A percentile compares a stretch with the other conserved stretches of the same genome.
phyloP scores from a whole-genome alignment of 1,140 invertebrate genomes.

The Drosophila persimilis region DNA sequence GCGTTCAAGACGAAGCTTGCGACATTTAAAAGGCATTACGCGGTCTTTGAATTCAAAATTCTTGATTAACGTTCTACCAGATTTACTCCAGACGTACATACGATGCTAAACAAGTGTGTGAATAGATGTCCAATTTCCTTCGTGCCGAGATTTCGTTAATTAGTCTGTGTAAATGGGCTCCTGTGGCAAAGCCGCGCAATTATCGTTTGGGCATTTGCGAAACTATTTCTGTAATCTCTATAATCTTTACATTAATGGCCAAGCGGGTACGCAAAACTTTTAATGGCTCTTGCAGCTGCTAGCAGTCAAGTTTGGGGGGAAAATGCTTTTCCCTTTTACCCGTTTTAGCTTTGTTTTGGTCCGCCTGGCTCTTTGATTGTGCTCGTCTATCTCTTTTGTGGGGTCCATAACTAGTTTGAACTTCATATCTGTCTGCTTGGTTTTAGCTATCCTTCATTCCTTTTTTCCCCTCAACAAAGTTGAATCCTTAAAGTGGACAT shows the following conservation, averaged over 20 bases:
- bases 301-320: constrained; percentile 60
- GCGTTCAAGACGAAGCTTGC: too few species aligned
- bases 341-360: constrained; percentile 57
- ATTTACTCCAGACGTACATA: too few species aligned
- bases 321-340: constrained; percentile 47
- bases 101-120: too few species aligned
- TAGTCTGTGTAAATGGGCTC: constrained; percentile 19
- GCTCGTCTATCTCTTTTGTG: constrained; percentile 48
- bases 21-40: too few species aligned
- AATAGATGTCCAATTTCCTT: background rate
- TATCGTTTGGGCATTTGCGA: constrained; percentile 63
- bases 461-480: constrained; percentile 20
- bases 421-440: constrained; percentile 64
- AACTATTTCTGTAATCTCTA: constrained; percentile 72
- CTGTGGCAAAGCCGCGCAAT: constrained; percentile 50
- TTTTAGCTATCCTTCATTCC: constrained; percentile 47
- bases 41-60: background rate
- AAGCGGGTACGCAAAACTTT: constrained; percentile 66
- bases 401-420: constrained; percentile 78
- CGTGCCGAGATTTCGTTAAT: constrained; percentile 33
- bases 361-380: constrained; percentile 35
- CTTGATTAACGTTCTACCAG: background rate
- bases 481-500: constrained; percentile 9
- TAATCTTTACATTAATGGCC: constrained; percentile 73
- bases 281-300: constrained; percentile 73